Base-by-base conservation (phyloP, 2,113 vertebrate genomes). In the Menidia beryllina region DNA sequence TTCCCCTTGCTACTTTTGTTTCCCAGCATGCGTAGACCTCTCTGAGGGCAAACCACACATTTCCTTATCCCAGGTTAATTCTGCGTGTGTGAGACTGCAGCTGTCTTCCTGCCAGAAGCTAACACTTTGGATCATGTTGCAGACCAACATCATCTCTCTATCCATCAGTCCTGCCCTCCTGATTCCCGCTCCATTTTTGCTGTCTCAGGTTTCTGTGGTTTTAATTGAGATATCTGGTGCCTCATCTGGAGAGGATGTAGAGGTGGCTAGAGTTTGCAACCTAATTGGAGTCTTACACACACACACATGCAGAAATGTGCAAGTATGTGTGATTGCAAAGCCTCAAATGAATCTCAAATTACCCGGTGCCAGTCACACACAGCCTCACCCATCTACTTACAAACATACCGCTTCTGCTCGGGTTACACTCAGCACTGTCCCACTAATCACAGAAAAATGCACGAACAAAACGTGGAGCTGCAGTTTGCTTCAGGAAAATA, bases 211-310 rank as follows among this genome's bases (percentile, higher is more conserved):
- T 84, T 86, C 89, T 26, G 36, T 11, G 30, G 75, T 81, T 90
- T 90, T 91, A 90, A 91, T 90, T 91, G 82, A 84, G 79, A 85
- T 84, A 88, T 90, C 69, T 76, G 75, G 68, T 69, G 79, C 86
- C 82, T 86, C 52, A 60, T 87, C 83, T 86, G 81, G 79, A 83
- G 80, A 90, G 86, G 88, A 89, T 84, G 84, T 81, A 66, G 72
- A 48, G 80, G 85, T 86, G 39, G 85, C 79, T 75, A 77, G 83
- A 81, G 69, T 82, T 82, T 84, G 72, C 59, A 79, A 47, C 14
- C 69, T 87, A 86, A 87, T 85, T 83, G 74, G 83, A 87, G 74
- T 86, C 86, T 77, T 52, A 27, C 48, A 61, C 58, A 53, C 56
- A 38, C 59, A 49, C 58, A 56, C 49, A 51, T 26, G 57, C 7